A percentile compares a stretch with the other conserved stretches of the same genome.
These are phyloP conservation scores for Antedon mediterranea DNA, from an alignment of 53 echinoderm and acorn worm genomes.

Conservation along the genomic window DNA sequence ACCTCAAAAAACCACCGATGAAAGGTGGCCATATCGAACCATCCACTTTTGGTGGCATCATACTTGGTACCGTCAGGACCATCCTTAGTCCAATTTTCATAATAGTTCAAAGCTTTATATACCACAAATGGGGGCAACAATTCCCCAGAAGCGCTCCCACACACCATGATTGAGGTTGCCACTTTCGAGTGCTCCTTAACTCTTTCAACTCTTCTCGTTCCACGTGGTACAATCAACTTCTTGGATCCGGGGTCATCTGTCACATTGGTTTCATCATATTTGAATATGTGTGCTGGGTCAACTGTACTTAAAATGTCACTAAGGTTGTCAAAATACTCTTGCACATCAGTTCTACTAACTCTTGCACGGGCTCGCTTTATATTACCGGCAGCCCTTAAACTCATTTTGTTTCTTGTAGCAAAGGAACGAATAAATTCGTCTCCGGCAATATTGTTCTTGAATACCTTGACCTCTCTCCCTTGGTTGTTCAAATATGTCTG, in stretches of 20 bases:
- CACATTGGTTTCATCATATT: background rate
- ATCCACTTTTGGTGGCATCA: slow-evolving; percentile 31
- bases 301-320: background rate
- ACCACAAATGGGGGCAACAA: slow-evolving; percentile 23
- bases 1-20: slow-evolving; percentile 28
- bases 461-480: background rate
- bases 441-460: background rate
- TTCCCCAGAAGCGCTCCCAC: background rate
- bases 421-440: background rate
- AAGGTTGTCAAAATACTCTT: background rate
- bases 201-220: background rate
- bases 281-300: background rate
- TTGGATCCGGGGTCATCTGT: slow-evolving; percentile 3
- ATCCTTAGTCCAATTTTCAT: slow-evolving; percentile 14
- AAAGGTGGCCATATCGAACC: slow-evolving; percentile 27
- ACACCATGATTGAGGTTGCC: background rate
- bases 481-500: background rate
- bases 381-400: background rate
- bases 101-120: slow-evolving; percentile 19
- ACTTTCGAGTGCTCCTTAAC: background rate
- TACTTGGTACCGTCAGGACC: slow-evolving; percentile 24
- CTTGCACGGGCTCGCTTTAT: background rate
- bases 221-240: background rate
- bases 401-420: background rate
- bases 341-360: background rate